These are phyloP conservation scores for Silurus aristotelis DNA, from an alignment of 2,797 vertebrate species.

Conservation along the genomic window DNA sequence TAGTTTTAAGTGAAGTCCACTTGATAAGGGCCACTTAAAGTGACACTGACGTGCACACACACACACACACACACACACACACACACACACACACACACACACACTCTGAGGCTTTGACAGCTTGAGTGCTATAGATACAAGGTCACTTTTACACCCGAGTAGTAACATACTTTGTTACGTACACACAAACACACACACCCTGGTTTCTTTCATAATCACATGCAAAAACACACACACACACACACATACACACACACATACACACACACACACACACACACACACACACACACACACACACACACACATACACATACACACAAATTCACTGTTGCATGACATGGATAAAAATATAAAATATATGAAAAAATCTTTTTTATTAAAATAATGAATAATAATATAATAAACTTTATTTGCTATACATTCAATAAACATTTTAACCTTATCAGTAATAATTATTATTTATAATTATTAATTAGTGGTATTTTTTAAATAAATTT, in stretches of 20 bases:
- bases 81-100: background rate
- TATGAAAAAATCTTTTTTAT: too few species aligned
- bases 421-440: too few species aligned
- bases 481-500: too few species aligned
- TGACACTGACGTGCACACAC: background rate
- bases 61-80: background rate
- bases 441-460: too few species aligned
- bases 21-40: background rate
- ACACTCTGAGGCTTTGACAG: background rate
- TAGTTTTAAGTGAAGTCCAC: background rate
- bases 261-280: background rate
- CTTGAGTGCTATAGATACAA: conserved; percentile 10
- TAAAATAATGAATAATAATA: too few species aligned
- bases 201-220: background rate
- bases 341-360: too few species aligned
- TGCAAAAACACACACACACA: conserved; percentile 1
- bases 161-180: background rate
- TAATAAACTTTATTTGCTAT: too few species aligned
- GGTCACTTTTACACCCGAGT: conserved; percentile 10
- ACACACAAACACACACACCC: background rate
- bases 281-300: background rate
- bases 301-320: too few species aligned
- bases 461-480: too few species aligned
- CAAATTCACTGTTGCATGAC: background rate
- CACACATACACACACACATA: background rate